Evolutionary conservation across 2,113 vertebrate genomes (phyloP), one percentile per base, ranked within the genome.

Genomic region (Peromyscus polionotus): DNA sequence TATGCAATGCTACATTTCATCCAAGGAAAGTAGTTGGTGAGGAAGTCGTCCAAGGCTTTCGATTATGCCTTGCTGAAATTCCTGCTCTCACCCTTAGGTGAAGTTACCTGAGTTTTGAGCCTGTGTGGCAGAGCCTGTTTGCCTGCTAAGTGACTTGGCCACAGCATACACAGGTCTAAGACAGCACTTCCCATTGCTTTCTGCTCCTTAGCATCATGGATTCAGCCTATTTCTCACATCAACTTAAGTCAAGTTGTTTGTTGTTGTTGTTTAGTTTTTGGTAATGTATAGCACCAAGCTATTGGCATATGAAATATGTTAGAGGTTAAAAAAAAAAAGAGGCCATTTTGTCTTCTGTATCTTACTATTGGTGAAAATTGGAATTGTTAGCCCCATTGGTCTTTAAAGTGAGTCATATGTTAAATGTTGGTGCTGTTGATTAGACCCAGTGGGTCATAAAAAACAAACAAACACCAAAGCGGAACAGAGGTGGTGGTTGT

Each of bases 21-120:
- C 95, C 86, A 51, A 94, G 92, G 91, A 88, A 95, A 76, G 87
- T 11, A 39, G 79, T 97, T 95, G 57, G 24, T 75, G 24, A 96
- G 90, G 84, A 83, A 98, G 79, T 39, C 24, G 9, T 4, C 0
- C 1, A 22, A 51, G 92, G 80, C 8, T 8, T 9, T 87, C 70
- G 11, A 28, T 22, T 83, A 68, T 86, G 61, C 0, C 5, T 4
- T 51, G 17, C 31, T 54, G 76, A 28, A 8, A 6, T 63, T 24
- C n/a, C 54, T 22, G 4, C 51, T 67, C 4, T 65, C 1, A 5
- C 61, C n/a, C 42, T 75, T 45, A 2, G 61, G 33, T 16, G 33
- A 63, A 65, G 57, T n/a, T 33, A 26, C 2, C 67, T 42, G 63
- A 19, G 61, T 88, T n/a, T 10, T 13, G 26, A 75, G 33, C 59